phyloP scores from a whole-genome alignment of 2,797 vertebrate species.

The Halcyon badia region DNA sequence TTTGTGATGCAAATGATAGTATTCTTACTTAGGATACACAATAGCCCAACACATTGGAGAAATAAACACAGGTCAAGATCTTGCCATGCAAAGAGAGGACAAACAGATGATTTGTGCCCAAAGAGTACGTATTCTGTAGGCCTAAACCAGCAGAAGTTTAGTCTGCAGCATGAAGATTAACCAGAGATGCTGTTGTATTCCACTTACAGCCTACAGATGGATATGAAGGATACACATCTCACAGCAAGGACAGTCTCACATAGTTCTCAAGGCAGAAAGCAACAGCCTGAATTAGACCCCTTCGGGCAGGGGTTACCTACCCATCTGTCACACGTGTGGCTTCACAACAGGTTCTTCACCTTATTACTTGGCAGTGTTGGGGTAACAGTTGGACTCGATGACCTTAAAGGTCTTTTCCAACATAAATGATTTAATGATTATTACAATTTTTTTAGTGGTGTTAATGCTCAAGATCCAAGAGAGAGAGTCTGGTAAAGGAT shows the following conservation, averaged over 20 bases:
- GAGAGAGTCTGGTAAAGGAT: not conserved
- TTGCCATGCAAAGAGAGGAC: not conserved
- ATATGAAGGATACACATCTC: not conserved
- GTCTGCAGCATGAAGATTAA: not conserved
- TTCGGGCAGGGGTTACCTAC: not conserved
- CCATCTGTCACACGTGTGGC: not conserved
- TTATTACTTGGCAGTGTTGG: not conserved
- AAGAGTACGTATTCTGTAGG: not conserved
- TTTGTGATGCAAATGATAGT: not conserved
- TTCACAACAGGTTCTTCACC: not conserved
- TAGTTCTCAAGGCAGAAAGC: not conserved
- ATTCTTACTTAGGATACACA: not conserved
- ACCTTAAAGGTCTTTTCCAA: not conserved
- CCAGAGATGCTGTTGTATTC: not conserved
- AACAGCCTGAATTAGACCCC: not conserved
- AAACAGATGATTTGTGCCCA: not conserved
- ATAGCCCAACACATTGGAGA: not conserved
- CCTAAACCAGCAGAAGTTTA: not conserved
- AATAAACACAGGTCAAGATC: not conserved
- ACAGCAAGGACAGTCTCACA: not conserved
- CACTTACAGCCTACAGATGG: not conserved
- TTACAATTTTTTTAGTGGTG: not conserved
- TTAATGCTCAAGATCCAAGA: fast-evolving
- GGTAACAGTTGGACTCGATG: not conserved
- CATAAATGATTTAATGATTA: not conserved